Percentiles rank a stretch among this genome's conserved stretches.
phyloP scores from a whole-genome alignment of 2,888 invertebrate species.

The Pandemis cinnamomeana region DNA sequence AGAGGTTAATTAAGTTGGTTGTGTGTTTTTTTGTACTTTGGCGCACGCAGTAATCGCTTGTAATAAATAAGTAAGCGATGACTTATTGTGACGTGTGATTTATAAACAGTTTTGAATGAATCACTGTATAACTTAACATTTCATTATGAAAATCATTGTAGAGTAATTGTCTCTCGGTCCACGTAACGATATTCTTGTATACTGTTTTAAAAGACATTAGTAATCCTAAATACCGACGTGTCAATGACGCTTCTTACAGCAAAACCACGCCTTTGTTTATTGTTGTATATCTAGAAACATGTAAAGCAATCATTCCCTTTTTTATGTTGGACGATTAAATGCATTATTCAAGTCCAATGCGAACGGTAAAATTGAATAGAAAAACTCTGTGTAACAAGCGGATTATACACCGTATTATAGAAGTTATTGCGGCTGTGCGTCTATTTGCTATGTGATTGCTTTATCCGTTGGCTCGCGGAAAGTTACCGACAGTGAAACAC shows the following conservation, averaged over 20 bases:
- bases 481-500: conserved; percentile 45
- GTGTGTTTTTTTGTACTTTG: not conserved
- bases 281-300: conserved; percentile 15
- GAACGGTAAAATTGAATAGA: conserved; percentile 39
- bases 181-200: not conserved
- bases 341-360: conserved; percentile 34
- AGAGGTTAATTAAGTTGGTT: conserved; percentile 7
- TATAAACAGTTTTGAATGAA: conserved; percentile 24
- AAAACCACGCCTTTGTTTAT: not conserved
- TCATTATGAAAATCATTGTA: conserved; percentile 5
- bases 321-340: conserved; percentile 34
- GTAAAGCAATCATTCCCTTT: conserved; percentile 32
- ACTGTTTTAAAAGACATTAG: not conserved
- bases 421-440: conserved; percentile 45
- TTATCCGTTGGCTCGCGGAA: conserved; percentile 43
- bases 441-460: conserved; percentile 50
- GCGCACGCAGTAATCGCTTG: not conserved
- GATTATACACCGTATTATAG: conserved; percentile 44
- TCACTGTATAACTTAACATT: conserved; percentile 16
- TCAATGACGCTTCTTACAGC: not conserved
- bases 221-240: not conserved
- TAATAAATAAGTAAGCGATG: conserved; percentile 30
- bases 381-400: conserved; percentile 42
- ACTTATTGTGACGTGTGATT: conserved; percentile 23
- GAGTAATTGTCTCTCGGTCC: conserved; percentile 28